These are phyloP conservation scores for Caenorhabditis inopinata DNA, from an alignment of 1,140 invertebrate species.

Conservation along the genomic window DNA sequence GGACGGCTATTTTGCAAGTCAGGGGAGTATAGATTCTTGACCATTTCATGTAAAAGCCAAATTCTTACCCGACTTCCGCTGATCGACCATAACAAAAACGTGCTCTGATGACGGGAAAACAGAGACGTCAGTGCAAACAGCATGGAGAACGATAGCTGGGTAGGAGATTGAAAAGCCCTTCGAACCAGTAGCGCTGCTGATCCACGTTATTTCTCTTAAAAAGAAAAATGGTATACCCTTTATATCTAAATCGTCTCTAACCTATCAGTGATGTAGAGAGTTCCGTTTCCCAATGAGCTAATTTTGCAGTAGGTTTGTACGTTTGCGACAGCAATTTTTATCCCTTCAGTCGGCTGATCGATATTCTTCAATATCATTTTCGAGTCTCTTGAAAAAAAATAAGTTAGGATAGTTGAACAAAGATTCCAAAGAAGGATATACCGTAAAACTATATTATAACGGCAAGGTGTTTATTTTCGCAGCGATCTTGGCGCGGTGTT, in stretches of 20 bases:
- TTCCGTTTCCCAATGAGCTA: neutral
- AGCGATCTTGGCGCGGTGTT: too few species aligned
- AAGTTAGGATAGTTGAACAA: neutral
- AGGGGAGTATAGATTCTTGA: too few species aligned
- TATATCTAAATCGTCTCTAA: too few species aligned
- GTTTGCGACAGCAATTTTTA: neutral
- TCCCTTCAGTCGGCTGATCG: neutral
- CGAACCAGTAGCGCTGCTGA: slow-evolving; percentile 59
- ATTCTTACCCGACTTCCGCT: slow-evolving; percentile 69
- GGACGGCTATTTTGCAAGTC: too few species aligned
- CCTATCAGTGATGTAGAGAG: slow-evolving; percentile 5
- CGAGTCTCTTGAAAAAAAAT: neutral
- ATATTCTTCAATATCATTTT: neutral
- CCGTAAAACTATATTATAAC: too few species aligned
- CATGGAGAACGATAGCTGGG: slow-evolving; percentile 75
- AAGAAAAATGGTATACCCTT: too few species aligned
- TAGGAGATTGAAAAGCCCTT: slow-evolving; percentile 75
- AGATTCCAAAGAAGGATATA: too few species aligned
- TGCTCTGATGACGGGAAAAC: slow-evolving; percentile 74
- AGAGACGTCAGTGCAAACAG: slow-evolving; percentile 73
- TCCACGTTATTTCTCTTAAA: slow-evolving; percentile 36
- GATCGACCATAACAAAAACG: slow-evolving; percentile 76
- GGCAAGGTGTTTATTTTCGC: too few species aligned
- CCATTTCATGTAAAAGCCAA: too few species aligned
- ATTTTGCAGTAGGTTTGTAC: neutral